Evolutionary conservation across 2,888 invertebrate species (phyloP).

Genomic region (Meganola albula): DNA sequence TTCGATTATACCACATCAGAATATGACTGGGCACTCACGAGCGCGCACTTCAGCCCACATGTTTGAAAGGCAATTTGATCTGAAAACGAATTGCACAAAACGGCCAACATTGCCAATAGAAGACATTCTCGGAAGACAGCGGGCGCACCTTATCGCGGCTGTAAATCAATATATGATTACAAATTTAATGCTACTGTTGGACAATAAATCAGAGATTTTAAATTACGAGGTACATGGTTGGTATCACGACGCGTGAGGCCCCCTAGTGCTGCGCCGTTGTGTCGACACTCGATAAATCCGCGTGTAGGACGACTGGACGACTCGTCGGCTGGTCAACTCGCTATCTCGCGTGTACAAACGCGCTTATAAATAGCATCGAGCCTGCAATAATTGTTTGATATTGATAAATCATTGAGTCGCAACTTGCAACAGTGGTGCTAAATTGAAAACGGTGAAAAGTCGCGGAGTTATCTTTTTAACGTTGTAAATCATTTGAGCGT

Average conservation of each 20-base stretch:
- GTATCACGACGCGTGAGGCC: slow-evolving; percentile 72
- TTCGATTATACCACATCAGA: slow-evolving; percentile 34
- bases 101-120: slow-evolving; percentile 49
- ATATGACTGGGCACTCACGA: slow-evolving; percentile 22
- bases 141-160: slow-evolving; percentile 67
- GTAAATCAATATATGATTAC: slow-evolving; percentile 79
- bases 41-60: slow-evolving; percentile 32
- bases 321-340: no score
- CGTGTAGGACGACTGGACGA: slow-evolving; percentile 26
- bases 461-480: no score
- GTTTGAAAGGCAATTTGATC: slow-evolving; percentile 55
- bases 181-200: slow-evolving; percentile 78
- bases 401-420: slow-evolving; percentile 38
- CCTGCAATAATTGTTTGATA: slow-evolving; percentile 39
- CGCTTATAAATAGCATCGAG: slow-evolving; percentile 31
- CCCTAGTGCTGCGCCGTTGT: slow-evolving; percentile 70
- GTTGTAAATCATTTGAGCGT: no score
- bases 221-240: slow-evolving; percentile 72
- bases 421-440: slow-evolving; percentile 18
- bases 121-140: slow-evolving; percentile 63
- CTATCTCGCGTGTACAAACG: slow-evolving; percentile 33
- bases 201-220: slow-evolving; percentile 75
- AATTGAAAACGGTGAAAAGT: slow-evolving; percentile 29
- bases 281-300: slow-evolving; percentile 69
- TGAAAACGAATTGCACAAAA: slow-evolving; percentile 38